Base-by-base conservation (phyloP, 2,797 vertebrate species). In the Artibeus jamaicensis region DNA sequence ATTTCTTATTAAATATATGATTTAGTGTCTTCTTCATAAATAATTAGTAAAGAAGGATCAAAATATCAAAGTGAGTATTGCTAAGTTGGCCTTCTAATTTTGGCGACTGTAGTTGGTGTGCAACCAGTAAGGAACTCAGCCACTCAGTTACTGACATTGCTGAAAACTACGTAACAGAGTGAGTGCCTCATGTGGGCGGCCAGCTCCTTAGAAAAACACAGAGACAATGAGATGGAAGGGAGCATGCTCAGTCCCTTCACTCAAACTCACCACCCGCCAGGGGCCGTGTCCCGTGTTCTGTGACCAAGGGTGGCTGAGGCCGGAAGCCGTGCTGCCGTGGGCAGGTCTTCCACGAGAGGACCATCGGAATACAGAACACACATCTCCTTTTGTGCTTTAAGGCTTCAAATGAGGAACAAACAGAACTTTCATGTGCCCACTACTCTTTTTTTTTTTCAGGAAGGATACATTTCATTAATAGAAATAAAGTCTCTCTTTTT, bases 291-390 rank as follows among this genome's bases (percentile, higher is more conserved):
- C 77, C 12, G 18, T 4, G 29, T 46, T 9, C 42, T 62, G 0
- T 8, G 21, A 39, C 29, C 18, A 11, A 39, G 21, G 18, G 46
- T 32, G 24, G 10, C 22, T 26, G 18, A 29, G 55, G 2, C 4
- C 3, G 0, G 39, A 15, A 5, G 12, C 18, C 6, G 24, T 26
- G 16, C 9, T 46, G 11, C 2, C 0, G 22, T 6, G 24, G 3
- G 77, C 42, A 18, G 4, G 42, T 39, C 29, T 71, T 62, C 29
- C 42, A 2, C 44, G 9, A 11, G 73, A 70, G 2, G 55, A 73
- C 46, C 19, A 37, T 42, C 5, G 18, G 50, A 65, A 53, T 57
- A 19, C 1, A 6, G 10, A 10, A 2, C 55, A 48, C 22, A 16
- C 1, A 0, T 7, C 21, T 74, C 59, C 21, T 48, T 24, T 22